Conservation (phyloP, 2,113 vertebrate genomes). For the Colistium nudipinnis region DNA sequence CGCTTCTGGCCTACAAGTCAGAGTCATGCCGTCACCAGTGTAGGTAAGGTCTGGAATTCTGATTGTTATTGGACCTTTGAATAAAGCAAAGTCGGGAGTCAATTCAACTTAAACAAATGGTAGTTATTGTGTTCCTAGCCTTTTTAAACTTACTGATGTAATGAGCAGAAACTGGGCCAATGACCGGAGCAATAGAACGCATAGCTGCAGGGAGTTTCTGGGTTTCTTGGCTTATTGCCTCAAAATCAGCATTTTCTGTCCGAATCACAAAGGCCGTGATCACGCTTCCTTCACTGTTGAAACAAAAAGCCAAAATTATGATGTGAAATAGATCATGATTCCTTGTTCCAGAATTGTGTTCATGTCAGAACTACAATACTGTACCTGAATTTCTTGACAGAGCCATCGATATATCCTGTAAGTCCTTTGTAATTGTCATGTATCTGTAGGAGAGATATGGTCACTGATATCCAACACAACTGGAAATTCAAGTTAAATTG, state of each 20-base stretch:
- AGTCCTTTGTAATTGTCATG: background rate
- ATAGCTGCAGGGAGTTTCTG: background rate
- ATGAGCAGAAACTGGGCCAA: background rate
- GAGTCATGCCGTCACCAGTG: slow-evolving; percentile 17
- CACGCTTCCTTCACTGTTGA: slow-evolving; percentile 69
- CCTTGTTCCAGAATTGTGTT: background rate
- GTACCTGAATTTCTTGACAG: slow-evolving; percentile 62
- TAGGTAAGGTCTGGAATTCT: background rate
- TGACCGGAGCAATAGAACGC: background rate
- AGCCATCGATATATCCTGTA: slow-evolving; percentile 13
- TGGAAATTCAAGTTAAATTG: background rate
- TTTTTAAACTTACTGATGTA: slow-evolving; percentile 46
- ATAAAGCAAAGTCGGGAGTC: background rate
- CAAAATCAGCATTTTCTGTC: background rate
- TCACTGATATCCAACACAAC: background rate
- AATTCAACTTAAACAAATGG: background rate
- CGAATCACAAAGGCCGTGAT: slow-evolving; percentile 55
- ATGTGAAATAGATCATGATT: background rate
- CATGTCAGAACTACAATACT: background rate
- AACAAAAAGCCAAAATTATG: slow-evolving; percentile 4
- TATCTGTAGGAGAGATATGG: slow-evolving; percentile 43
- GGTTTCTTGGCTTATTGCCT: slow-evolving; percentile 38
- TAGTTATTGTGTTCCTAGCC: background rate
- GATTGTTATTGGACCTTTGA: slow-evolving; percentile 8
- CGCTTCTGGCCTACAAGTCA: slow-evolving; percentile 24